Conservation (phyloP, 2,888 invertebrate genomes). For the Leptopilina syphax region DNA sequence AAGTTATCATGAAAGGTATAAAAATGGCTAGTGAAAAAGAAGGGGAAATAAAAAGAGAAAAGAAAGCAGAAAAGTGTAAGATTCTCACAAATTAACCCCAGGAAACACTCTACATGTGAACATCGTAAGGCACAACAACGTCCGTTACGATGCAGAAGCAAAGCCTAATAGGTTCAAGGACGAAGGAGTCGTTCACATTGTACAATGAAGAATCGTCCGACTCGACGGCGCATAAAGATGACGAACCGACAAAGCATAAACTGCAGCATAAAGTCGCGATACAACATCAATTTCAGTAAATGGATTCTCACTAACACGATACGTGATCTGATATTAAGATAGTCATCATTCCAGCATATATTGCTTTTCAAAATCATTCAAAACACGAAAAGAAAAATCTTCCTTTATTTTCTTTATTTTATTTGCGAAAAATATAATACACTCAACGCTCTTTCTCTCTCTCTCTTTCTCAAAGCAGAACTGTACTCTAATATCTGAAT, state of each 20-base stretch:
- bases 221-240: constrained; percentile 59
- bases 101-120: constrained; percentile 31
- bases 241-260: constrained; percentile 58
- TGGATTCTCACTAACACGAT: constrained; percentile 30
- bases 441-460: too few relatives aligned
- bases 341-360: background rate
- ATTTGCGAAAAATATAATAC: too few relatives aligned
- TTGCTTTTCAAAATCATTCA: background rate
- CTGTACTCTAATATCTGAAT: too few relatives aligned
- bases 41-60: too few relatives aligned
- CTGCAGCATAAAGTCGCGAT: constrained; percentile 50
- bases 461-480: too few relatives aligned
- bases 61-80: background rate
- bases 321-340: constrained; percentile 31
- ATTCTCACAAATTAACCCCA: constrained; percentile 28
- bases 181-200: constrained; percentile 63
- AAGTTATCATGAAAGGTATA: too few relatives aligned
- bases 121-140: constrained; percentile 42
- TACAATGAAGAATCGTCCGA: constrained; percentile 55
- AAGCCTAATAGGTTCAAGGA: constrained; percentile 65
- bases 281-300: constrained; percentile 27
- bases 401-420: too few relatives aligned
- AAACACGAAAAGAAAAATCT: too few relatives aligned
- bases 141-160: constrained; percentile 57
- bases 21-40: too few relatives aligned